Conservation (phyloP, 2,113 vertebrate genomes). For the Sardina pilchardus region DNA sequence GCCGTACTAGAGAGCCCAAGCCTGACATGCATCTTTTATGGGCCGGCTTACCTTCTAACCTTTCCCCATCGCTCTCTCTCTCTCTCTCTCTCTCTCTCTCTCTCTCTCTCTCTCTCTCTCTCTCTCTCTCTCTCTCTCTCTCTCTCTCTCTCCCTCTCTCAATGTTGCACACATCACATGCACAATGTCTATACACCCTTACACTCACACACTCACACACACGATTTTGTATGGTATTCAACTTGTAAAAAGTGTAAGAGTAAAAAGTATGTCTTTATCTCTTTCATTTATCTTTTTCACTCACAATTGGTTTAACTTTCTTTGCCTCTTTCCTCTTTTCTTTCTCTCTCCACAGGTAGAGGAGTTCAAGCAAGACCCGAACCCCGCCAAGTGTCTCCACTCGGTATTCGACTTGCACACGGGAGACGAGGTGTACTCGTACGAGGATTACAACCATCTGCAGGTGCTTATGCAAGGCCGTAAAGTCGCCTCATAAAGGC, state of each 20-base stretch:
- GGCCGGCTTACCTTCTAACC: background rate
- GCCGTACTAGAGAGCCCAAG: background rate
- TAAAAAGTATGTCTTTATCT: too few relatives aligned
- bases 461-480: conserved; percentile 77
- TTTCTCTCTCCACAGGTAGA: conserved; percentile 77
- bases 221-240: too few relatives aligned
- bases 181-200: too few relatives aligned
- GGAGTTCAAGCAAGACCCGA: conserved; percentile 93
- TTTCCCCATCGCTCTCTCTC: background rate
- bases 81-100: too few relatives aligned
- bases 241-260: too few relatives aligned
- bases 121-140: background rate
- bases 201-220: too few relatives aligned
- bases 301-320: too few relatives aligned
- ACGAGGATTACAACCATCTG: conserved; percentile 85
- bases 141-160: background rate
- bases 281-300: too few relatives aligned
- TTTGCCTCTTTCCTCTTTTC: background rate
- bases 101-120: too few relatives aligned
- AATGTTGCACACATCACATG: too few relatives aligned
- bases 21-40: conserved; percentile 26
- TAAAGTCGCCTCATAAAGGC: background rate
- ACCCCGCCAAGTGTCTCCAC: conserved; percentile 89
- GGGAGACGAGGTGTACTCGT: conserved; percentile 84
- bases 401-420: conserved; percentile 86